phyloP scores from a whole-genome alignment of 2,888 invertebrate genomes.

The Rhagium mordax region DNA sequence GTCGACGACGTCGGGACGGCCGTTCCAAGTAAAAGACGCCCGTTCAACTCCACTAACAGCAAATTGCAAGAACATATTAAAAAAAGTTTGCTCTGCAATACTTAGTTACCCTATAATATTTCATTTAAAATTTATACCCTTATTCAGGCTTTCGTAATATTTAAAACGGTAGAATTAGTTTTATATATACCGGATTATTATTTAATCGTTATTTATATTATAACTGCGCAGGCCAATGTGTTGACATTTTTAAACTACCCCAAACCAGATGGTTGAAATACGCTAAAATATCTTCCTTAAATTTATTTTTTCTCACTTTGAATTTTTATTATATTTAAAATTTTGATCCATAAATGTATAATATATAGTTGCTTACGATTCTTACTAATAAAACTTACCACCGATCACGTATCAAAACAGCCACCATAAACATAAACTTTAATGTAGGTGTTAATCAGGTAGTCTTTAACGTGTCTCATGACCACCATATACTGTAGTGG shows the following conservation, averaged over 20 bases:
- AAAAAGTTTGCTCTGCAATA: neutral
- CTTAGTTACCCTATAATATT: slow-evolving; percentile 4
- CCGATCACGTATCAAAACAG: neutral
- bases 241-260: too few relatives aligned
- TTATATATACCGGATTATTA: too few relatives aligned
- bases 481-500: slow-evolving; percentile 35
- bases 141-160: neutral
- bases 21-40: slow-evolving; percentile 53
- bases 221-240: too few relatives aligned
- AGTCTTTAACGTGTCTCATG: slow-evolving; percentile 37
- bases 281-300: too few relatives aligned
- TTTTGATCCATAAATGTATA: neutral
- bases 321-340: too few relatives aligned
- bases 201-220: too few relatives aligned
- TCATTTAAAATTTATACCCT: slow-evolving; percentile 14
- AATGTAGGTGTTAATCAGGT: slow-evolving; percentile 39
- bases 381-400: neutral
- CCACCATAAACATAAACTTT: slow-evolving; percentile 32
- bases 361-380: neutral
- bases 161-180: neutral
- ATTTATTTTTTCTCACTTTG: too few relatives aligned
- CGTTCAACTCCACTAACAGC: slow-evolving; percentile 39
- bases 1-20: slow-evolving; percentile 56
- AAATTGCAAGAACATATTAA: slow-evolving; percentile 39
- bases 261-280: too few relatives aligned